phyloP scores from a whole-genome alignment of 2,888 invertebrate species.

The Agonopterix alstromeriana region DNA sequence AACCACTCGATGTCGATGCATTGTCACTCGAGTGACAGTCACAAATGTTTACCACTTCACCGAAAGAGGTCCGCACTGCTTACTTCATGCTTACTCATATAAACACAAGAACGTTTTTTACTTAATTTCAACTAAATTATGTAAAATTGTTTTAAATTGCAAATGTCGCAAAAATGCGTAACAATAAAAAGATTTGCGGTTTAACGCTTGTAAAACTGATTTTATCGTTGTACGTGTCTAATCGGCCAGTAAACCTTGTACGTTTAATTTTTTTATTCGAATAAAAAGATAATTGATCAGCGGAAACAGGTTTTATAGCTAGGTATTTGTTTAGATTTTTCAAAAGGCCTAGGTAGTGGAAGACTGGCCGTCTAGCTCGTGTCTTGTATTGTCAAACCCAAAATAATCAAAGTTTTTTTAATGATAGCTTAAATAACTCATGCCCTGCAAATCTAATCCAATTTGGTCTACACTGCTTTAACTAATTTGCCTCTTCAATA shows the following conservation, averaged over 20 bases:
- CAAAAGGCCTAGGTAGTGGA: constrained; percentile 7
- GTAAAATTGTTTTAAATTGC: constrained; percentile 7
- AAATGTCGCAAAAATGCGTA: constrained; percentile 15
- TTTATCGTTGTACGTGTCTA: constrained; percentile 47
- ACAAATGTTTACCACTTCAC: constrained; percentile 59
- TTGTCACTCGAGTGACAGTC: constrained; percentile 58
- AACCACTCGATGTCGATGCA: constrained; percentile 46
- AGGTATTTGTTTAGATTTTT: constrained; percentile 42
- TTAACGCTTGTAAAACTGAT: constrained; percentile 28
- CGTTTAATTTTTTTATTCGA: constrained; percentile 32
- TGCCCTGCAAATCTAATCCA: no score
- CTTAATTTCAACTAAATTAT: not conserved
- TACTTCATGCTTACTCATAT: constrained; percentile 2
- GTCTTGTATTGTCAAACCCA: not conserved
- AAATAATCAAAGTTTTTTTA: no score
- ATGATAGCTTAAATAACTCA: no score
- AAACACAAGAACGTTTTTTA: not conserved
- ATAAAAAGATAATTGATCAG: constrained; percentile 62
- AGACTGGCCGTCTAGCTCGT: constrained; percentile 2
- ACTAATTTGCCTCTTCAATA: no score
- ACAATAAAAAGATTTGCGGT: constrained; percentile 23
- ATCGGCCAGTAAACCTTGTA: constrained; percentile 59
- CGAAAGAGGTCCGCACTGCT: constrained; percentile 16
- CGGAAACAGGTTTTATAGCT: constrained; percentile 47
- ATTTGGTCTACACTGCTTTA: no score